Conservation (phyloP, 2,888 invertebrate species). For the Mythimna impura region DNA sequence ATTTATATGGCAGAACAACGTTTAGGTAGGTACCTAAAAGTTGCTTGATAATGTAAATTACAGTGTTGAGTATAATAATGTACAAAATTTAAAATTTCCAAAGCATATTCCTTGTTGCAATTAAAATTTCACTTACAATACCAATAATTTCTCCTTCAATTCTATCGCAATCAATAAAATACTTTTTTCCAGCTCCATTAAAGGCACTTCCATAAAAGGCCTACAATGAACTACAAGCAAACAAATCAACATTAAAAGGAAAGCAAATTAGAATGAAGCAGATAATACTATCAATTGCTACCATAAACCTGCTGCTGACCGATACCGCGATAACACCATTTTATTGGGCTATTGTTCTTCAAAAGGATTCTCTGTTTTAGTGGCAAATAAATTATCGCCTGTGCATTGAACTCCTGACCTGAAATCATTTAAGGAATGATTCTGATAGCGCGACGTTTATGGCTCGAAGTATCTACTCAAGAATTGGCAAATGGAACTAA, state of each 20-base stretch:
- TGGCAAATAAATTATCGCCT: conserved; percentile 58
- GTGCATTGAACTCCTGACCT: conserved; percentile 64
- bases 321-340: conserved; percentile 65
- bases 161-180: conserved; percentile 6
- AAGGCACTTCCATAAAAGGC: conserved; percentile 35
- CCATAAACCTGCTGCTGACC: conserved; percentile 61
- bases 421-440: conserved; percentile 55
- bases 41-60: too few species aligned
- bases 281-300: conserved; percentile 61
- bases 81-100: too few species aligned
- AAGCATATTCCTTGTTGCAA: too few species aligned
- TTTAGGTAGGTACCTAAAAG: too few species aligned
- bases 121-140: not conserved
- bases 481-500: conserved; percentile 8
- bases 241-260: conserved; percentile 57
- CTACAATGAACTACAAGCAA: conserved; percentile 42
- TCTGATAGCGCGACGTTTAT: conserved; percentile 42
- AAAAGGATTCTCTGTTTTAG: conserved; percentile 63
- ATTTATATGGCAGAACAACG: too few species aligned
- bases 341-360: conserved; percentile 66
- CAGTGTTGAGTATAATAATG: too few species aligned
- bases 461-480: not conserved
- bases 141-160: not conserved
- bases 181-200: not conserved
- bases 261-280: conserved; percentile 59